Percentiles rank a stretch among this genome's conserved stretches.
Conservation (phyloP, 1,140 invertebrate genomes). For the Marisa cornuarietis region DNA sequence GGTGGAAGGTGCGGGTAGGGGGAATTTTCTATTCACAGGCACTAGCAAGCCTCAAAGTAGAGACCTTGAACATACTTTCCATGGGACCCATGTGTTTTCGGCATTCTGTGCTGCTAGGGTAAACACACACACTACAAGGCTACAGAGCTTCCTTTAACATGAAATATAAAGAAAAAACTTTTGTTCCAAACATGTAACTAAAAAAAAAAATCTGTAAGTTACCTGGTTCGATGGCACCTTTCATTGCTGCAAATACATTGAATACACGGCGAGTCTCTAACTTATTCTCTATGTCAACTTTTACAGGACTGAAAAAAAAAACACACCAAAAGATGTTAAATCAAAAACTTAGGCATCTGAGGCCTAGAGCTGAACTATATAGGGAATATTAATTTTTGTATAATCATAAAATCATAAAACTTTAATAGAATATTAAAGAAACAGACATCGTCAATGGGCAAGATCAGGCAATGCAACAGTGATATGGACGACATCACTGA, state of each 20-base stretch:
- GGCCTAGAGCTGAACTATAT: neutral
- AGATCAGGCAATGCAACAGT: no score
- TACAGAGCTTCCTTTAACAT: neutral
- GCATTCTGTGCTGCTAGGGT: no score
- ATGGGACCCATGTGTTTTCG: no score
- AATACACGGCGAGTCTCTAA: conserved; percentile 46
- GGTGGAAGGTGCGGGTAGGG: no score
- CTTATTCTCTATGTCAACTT: conserved; percentile 11
- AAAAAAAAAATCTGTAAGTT: neutral
- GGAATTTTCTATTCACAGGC: neutral
- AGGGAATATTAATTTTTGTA: neutral
- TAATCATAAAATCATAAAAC: no score
- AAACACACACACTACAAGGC: neutral
- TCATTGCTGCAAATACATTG: conserved; percentile 67
- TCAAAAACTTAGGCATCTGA: neutral
- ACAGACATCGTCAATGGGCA: no score
- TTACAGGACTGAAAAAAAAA: conserved; percentile 11
- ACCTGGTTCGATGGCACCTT: conserved; percentile 67
- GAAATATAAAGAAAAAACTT: neutral
- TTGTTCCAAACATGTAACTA: no score
- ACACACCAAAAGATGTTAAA: neutral
- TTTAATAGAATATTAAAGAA: no score
- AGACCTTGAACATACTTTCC: neutral
- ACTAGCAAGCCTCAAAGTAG: neutral
- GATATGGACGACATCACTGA: no score